A percentile compares a stretch with the other conserved stretches of the same genome.
Evolutionary conservation across 2,797 vertebrate genomes (phyloP).

Genomic region (Sebastes ruberrimus): DNA sequence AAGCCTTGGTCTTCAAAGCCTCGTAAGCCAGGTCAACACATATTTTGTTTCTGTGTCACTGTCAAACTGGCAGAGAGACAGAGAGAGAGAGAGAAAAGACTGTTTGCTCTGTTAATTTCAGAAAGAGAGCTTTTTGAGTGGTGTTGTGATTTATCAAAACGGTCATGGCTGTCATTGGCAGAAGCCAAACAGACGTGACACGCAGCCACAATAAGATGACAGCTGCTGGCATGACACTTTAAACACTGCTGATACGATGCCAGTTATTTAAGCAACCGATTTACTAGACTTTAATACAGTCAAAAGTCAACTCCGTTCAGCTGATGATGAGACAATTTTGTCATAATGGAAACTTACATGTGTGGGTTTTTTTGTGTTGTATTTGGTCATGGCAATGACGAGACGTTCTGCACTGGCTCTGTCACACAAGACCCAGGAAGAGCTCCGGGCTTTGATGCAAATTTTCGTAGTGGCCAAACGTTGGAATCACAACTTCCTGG

Average conservation of each 20-base stretch:
- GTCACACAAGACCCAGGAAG: no score
- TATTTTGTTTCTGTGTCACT: constrained; percentile 67
- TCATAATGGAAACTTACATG: neutral
- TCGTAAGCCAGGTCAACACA: constrained; percentile 48
- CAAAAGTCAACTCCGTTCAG: neutral
- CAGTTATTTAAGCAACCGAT: constrained; percentile 5
- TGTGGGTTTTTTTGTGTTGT: neutral
- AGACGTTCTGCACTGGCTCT: neutral
- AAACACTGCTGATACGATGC: constrained; percentile 1
- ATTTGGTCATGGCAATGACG: neutral
- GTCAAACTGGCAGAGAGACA: constrained; percentile 22
- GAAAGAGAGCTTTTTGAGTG: constrained; percentile 47
- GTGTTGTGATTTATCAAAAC: constrained; percentile 40
- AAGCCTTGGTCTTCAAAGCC: constrained; percentile 66
- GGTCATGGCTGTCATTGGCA: constrained; percentile 38
- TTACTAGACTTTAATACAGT: neutral
- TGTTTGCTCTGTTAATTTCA: constrained; percentile 57
- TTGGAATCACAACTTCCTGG: no score
- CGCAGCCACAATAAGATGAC: constrained; percentile 9
- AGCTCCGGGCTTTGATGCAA: no score
- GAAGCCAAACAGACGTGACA: constrained; percentile 32
- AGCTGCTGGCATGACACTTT: constrained; percentile 16
- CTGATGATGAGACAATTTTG: neutral
- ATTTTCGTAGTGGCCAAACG: no score
- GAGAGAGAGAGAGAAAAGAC: constrained; percentile 3